Evolutionary conservation across 1,140 invertebrate genomes (phyloP), one percentile per base, ranked within the genome.

Genomic region (Bombus huntii): DNA sequence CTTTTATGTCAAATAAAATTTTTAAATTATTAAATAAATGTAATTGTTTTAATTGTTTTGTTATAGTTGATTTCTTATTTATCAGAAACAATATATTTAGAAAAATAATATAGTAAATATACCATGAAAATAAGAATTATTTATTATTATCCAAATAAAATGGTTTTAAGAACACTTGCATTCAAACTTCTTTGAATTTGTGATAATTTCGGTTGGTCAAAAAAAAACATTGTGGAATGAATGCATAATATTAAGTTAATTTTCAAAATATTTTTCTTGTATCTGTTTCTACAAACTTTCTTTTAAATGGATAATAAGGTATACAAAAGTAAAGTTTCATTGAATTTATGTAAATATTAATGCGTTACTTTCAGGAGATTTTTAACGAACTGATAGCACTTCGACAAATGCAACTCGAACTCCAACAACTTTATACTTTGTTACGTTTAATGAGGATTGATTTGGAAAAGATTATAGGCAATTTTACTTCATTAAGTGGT

Each of bases 381-480:
- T 18, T 6, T 13, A 78, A 57, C 18, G 89, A 90, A 85, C 66
- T 94, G 28, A 82, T 90, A 78, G 42, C 87, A 57, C 47, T 94
- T 3, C 83, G 79, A 72, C 87, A 89, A 80, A 47, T 89, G n/a
- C 39, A 91, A 4, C 37, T 74, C 22, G 88, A 93, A 44, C 76
- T 94, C 3, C 73, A 92, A 57, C 81, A 91, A 44, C 89, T 91
- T 76, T 88, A 91, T 81, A 44, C 65, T 18, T 73, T 94, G 0
- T 59, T 93, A 37, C 82, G 81, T 13, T 34, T 92, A 12, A 70
- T 93, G 13, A 91, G 89, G 59, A 1, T 25, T 13, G 93, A 94
- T 88, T 83, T 94, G 18, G 92, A 93, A 59, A 93, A 92, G 62
- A 89, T 92, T 44, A 47, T 76, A 22, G 80, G 86, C 22, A 94